phyloP scores from a whole-genome alignment of 2,888 invertebrate species.

The Suillia variegata region DNA sequence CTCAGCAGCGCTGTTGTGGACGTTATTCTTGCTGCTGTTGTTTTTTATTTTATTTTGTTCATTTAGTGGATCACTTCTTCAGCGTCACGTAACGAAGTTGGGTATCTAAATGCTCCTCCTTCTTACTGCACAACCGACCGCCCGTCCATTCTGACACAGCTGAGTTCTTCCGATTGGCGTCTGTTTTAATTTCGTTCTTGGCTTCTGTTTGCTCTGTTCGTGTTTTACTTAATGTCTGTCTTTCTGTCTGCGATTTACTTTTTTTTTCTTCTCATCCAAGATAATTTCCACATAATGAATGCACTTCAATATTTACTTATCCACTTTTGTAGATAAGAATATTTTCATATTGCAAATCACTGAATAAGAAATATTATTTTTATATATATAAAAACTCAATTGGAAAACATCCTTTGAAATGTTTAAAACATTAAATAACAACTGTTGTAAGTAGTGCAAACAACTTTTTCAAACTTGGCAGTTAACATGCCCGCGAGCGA shows the following conservation, averaged over 20 bases:
- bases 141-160: slow-evolving; percentile 1
- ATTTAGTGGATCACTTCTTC: neutral
- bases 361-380: no score
- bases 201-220: slow-evolving; percentile 6
- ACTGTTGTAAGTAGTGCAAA: neutral
- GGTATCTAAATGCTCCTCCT: no score
- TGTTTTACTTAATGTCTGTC: slow-evolving; percentile 3
- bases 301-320: neutral
- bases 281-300: slow-evolving; percentile 30
- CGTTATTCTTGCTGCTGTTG: slow-evolving; percentile 6
- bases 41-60: slow-evolving; percentile 1
- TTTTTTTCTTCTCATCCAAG: slow-evolving; percentile 36
- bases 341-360: no score
- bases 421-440: neutral
- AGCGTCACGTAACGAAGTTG: neutral
- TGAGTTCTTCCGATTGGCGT: slow-evolving; percentile 4
- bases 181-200: neutral
- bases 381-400: no score
- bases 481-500: no score
- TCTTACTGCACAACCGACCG: neutral
- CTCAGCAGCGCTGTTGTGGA: neutral
- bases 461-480: no score
- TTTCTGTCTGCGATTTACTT: slow-evolving; percentile 16
- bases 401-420: neutral
- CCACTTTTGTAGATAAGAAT: no score